Conservation (phyloP, 2,888 invertebrate genomes). For the Idaea straminata region DNA sequence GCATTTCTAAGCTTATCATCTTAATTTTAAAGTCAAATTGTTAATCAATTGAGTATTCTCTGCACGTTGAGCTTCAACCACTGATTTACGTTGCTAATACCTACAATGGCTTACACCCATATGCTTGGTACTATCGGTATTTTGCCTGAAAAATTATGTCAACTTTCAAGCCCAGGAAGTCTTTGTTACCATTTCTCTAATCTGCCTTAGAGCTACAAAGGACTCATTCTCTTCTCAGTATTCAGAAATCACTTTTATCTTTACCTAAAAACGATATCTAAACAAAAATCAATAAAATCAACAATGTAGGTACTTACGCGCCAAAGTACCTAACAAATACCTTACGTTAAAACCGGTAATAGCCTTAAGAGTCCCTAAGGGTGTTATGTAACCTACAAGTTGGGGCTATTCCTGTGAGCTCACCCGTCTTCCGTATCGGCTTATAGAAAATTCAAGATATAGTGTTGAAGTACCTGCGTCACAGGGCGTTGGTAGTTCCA, state of each 20-base stretch:
- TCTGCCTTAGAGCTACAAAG: too few species aligned
- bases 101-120: background rate
- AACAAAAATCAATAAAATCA: conserved; percentile 8
- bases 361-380: background rate
- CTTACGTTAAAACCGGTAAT: background rate
- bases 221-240: too few species aligned
- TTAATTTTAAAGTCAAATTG: conserved; percentile 65
- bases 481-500: background rate
- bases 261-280: background rate
- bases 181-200: too few species aligned
- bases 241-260: background rate
- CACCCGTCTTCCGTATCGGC: background rate
- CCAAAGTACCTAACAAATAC: background rate
- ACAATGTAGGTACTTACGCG: conserved; percentile 2
- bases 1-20: conserved; percentile 50
- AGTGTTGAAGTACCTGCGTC: background rate
- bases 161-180: too few species aligned
- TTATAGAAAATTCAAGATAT: background rate
- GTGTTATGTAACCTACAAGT: background rate
- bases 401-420: background rate
- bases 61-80: conserved; percentile 30
- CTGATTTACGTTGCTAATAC: conserved; percentile 45
- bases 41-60: conserved; percentile 51
- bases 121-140: conserved; percentile 7
- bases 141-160: too few species aligned